These are phyloP conservation scores for Dryomyza anilis DNA, from an alignment of 2,888 invertebrate genomes.

Conservation along the genomic window DNA sequence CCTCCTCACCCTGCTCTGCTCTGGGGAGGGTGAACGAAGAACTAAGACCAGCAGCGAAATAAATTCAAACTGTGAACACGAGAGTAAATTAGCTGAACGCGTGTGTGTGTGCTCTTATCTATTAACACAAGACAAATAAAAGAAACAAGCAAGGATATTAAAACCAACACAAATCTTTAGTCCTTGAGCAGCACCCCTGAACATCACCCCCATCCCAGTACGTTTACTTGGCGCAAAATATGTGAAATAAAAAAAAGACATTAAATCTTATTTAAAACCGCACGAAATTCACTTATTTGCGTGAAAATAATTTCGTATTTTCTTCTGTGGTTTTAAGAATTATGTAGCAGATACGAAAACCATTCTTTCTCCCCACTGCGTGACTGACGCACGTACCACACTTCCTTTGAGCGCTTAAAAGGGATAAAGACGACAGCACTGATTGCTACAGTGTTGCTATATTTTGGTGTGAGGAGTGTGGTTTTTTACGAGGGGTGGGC, in stretches of 20 bases:
- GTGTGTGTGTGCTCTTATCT: conserved; percentile 9
- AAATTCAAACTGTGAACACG: conserved; percentile 8
- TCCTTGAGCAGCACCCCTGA: neutral
- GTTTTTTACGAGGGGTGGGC: conserved; percentile 2
- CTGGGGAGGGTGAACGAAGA: neutral
- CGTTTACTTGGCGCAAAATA: conserved; percentile 39
- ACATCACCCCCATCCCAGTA: conserved; percentile 17
- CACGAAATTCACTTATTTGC: conserved; percentile 23
- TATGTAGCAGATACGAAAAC: neutral
- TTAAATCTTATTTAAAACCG: conserved; percentile 53
- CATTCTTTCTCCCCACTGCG: neutral
- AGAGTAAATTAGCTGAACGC: conserved; percentile 1
- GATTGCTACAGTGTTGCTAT: conserved; percentile 7
- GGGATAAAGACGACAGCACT: conserved; percentile 5
- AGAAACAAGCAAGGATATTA: conserved; percentile 18
- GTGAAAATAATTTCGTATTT: conserved; percentile 28
- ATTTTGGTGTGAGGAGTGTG: conserved; percentile 1
- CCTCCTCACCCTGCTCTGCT: neutral
- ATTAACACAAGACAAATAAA: conserved; percentile 43
- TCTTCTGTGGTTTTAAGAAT: neutral
- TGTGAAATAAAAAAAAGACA: conserved; percentile 52
- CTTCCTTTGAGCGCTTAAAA: conserved; percentile 12
- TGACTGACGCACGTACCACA: neutral
- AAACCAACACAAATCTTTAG: neutral
- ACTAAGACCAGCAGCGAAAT: conserved; percentile 30